phyloP scores from a whole-genome alignment of 1,140 invertebrate genomes.

The Drosophila micromelanica region DNA sequence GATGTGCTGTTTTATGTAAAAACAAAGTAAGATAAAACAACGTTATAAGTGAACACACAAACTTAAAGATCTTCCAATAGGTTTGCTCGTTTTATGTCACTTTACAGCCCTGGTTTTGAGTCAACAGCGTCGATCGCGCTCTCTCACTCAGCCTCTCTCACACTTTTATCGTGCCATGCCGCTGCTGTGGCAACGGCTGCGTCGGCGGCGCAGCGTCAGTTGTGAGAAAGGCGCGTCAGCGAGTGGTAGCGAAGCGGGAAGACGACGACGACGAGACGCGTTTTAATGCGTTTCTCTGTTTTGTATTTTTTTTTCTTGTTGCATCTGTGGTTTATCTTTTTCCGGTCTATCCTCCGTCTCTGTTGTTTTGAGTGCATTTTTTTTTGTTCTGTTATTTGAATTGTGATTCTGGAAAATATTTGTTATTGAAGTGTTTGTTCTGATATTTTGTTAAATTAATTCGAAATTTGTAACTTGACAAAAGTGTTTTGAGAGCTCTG shows the following conservation, averaged over 20 bases:
- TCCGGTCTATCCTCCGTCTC: constrained; percentile 1
- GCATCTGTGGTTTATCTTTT: constrained; percentile 33
- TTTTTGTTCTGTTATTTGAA: constrained; percentile 12
- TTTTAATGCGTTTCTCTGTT: constrained; percentile 36
- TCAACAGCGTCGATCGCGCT: constrained; percentile 24
- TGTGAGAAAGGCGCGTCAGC: constrained; percentile 46
- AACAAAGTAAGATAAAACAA: neutral
- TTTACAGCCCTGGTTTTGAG: constrained; percentile 32
- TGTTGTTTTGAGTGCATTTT: constrained; percentile 14
- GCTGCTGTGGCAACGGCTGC: constrained; percentile 38
- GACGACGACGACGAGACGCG: constrained; percentile 24
- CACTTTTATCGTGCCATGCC: constrained; percentile 35
- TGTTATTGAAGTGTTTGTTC: neutral
- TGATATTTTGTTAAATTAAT: neutral
- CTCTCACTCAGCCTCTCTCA: constrained; percentile 8
- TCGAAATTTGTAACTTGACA: neutral
- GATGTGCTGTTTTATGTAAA: neutral
- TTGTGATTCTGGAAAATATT: constrained; percentile 2
- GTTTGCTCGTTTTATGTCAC: neutral
- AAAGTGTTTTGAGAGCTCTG: neutral
- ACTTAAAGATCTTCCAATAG: neutral
- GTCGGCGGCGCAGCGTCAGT: constrained; percentile 45
- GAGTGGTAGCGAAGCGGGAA: constrained; percentile 45
- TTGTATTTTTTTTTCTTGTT: constrained; percentile 26
- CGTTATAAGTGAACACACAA: neutral